phyloP scores from a whole-genome alignment of 2,797 vertebrate species.

The Smutsia temminckii region DNA sequence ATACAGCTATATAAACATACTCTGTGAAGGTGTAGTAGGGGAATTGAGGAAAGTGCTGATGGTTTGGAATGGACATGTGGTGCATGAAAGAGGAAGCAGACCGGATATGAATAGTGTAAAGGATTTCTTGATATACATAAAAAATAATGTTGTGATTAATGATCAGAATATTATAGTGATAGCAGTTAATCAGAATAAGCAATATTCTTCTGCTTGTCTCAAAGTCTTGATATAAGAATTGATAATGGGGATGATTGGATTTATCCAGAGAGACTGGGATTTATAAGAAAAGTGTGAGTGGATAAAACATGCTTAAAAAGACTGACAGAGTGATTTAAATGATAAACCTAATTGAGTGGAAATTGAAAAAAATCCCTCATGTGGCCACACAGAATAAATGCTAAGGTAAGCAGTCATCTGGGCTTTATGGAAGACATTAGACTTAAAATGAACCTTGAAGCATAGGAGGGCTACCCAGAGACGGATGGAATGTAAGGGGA shows the following conservation, averaged over 20 bases:
- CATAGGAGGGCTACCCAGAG: fast-evolving
- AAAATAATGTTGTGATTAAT: neutral
- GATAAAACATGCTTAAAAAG: neutral
- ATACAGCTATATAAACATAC: neutral
- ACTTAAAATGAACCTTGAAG: neutral
- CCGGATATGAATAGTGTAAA: neutral
- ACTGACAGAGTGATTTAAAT: neutral
- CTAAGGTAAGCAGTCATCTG: neutral
- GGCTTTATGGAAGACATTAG: neutral
- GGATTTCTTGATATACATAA: neutral
- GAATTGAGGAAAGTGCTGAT: neutral
- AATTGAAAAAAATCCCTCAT: neutral
- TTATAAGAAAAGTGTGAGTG: neutral
- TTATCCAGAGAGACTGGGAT: neutral
- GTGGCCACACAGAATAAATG: neutral
- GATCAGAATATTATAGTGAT: neutral
- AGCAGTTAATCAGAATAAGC: neutral
- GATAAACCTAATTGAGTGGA: neutral
- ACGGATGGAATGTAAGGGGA: neutral
- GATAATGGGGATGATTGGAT: neutral
- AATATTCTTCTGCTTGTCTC: neutral
- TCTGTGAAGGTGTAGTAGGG: neutral
- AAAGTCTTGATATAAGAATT: neutral
- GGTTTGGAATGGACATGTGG: neutral
- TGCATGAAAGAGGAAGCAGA: neutral